Base-by-base conservation (phyloP, 2,113 vertebrate genomes). In the Gavialis gangeticus region DNA sequence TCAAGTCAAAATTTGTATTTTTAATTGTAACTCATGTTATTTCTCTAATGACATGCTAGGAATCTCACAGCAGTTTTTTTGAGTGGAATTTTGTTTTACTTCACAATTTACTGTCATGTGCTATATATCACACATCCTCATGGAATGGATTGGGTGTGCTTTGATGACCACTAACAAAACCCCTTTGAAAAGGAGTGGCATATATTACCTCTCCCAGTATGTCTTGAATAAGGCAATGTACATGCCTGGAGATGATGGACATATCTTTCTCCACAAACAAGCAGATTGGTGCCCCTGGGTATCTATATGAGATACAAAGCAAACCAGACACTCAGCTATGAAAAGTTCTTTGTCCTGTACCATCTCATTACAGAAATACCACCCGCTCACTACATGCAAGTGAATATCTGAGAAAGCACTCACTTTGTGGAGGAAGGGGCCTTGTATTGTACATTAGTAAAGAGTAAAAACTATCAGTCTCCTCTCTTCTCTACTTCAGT, bases 31-130 rank as follows among this genome's bases (percentile, higher is more conserved):
- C 12, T 37, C 37, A 73, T 37, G 34, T 6, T 87, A 67, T 28
- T 78, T 95, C 91, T 91, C 63, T 90, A 88, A 94, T 71, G 71
- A 12, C 14, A 34, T 78, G 58, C 91, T 92, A 91, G 91, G 92
- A 88, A 37, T 73, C 34, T 85, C 63, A 76, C 92, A 57, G 4
- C 21, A 73, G 22, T 12, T 73, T 4, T 73, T 73, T 73, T 37
- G 24, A 73, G 12, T 25, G 34, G 69, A 6, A 24, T 73, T 46
- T 73, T 46, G 21, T 25, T 73, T 73, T 22, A 37, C 46, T 73
- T 46, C 37, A 12, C 17, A 37, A 71, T 22, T 37, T 71, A 71
- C 24, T 24, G 24, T 37, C 46, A 14, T 71, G 22, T 46, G 7
- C 46, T 46, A 46, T 46, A 46, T 46, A 46, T 7, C 69, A 25